Evolutionary conservation across 2,113 vertebrate genomes (phyloP), one percentile per base, ranked within the genome.

Genomic region (Sceloporus undulatus): DNA sequence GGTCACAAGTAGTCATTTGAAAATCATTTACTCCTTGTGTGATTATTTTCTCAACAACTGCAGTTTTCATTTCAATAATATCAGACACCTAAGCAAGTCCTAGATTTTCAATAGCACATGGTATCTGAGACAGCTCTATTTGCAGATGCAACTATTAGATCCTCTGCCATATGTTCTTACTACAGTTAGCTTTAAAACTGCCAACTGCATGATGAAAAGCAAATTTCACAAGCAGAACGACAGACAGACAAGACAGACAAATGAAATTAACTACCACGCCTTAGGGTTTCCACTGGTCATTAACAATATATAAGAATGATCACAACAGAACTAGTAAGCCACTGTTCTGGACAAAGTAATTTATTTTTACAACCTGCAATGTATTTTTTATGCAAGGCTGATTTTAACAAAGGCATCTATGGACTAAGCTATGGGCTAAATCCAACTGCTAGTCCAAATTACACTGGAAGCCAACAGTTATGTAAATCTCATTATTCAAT

Each of bases 51-150:
- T 34, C 56, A 92, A 48, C 75, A 85, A 11, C 56, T 65, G 19
- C 0, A 29, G 62, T 1, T 65, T 6, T 88, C n/a, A 70, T 77
- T 88, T 83, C 42, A 78, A 74, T 78, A 7, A 10, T 48, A 79
- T 25, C 65, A 86, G 73, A 0, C 0, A 13, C 52, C 0, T 0
- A 2, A 11, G 0, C 5, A 21, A 79, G 83, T 54, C 38, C 42
- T 27, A 5, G 18, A 4, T 52, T 85, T 87, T 74, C 68, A 78
- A 29, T 2, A 62, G 56, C 0, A 40, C 68, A 1, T 10, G 9
- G 42, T 27, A 74, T 85, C 0, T 7, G 0, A 0, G 0, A 23
- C 11, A 62, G 13, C 48, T 66, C 71, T 70, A 48, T 66, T 5
- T 29, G 10, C 82, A 18, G 74, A 13, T 34, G 77, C 48, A 21